A percentile compares a stretch with the other conserved stretches of the same genome.
Evolutionary conservation across 1,140 invertebrate genomes (phyloP).

Genomic region (Philopotamus ludificatus): DNA sequence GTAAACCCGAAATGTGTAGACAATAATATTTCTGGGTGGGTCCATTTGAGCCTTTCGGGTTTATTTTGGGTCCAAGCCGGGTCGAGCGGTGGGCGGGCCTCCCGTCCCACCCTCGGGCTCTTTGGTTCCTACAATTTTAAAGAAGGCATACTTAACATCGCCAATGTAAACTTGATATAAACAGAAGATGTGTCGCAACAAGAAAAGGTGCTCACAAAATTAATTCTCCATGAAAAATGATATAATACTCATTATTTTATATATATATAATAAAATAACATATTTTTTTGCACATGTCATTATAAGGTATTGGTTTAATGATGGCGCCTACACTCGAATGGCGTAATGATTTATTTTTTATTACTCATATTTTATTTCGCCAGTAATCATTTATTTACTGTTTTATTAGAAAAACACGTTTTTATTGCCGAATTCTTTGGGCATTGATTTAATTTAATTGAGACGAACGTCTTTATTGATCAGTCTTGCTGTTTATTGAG

Average conservation of each 20-base stretch:
- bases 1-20: constrained; percentile 19
- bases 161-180: constrained; percentile 38
- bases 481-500: constrained; percentile 24
- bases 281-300: too few species aligned
- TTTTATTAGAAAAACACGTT: not conserved
- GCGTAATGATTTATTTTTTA: too few species aligned
- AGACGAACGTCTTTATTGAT: too few species aligned
- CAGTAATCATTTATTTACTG: not conserved
- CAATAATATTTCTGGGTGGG: constrained; percentile 30
- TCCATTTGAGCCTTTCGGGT: constrained; percentile 18
- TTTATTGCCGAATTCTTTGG: too few species aligned
- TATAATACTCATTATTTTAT: too few species aligned
- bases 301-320: too few species aligned
- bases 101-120: constrained; percentile 26
- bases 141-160: constrained; percentile 42
- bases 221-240: too few species aligned
- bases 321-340: too few species aligned
- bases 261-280: too few species aligned
- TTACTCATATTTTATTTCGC: too few species aligned
- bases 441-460: too few species aligned
- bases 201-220: constrained; percentile 28
- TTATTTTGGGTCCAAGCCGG: constrained; percentile 19
- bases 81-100: constrained; percentile 36
- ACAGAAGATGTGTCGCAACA: not conserved
- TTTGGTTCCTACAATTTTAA: constrained; percentile 42